Base-by-base conservation (phyloP, 37 sponge, comb jelly and placozoan genomes). In the Eunapius fragilis region DNA sequence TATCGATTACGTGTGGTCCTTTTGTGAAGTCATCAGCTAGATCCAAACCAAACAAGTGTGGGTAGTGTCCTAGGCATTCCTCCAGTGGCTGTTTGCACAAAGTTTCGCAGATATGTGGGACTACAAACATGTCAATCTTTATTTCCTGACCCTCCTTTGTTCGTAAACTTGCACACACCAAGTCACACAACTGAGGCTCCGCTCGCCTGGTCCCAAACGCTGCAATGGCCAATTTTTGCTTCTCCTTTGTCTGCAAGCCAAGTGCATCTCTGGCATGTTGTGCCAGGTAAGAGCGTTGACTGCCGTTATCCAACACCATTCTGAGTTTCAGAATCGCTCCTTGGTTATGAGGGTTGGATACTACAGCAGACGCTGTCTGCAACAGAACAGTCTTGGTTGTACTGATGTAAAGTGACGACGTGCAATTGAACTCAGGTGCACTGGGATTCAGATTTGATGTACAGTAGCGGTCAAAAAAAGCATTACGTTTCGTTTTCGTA, bases 211-310 rank as follows among this genome's bases (percentile, higher is more conserved):
- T 38, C 74, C 83, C 83, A 72, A 83, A 83, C 19, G 83, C 41
- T 71, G 83, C 83, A 31, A 83, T 83, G 32, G 83, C 72, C 74
- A 83, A 31, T 28, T 31, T 50, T 22, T 83, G 83, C 25, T 72
- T n/a, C 1, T 70, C 50, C n/a, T 22, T 35, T 28, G 73, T 82
- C 73, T 25, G 72, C 26, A 83, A 58, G 45, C 38, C 9, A 5
- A 83, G 83, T 9, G 49, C 25, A 30, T 83, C 69, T 68, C 69
- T 75, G 69, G 85, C 77, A 35, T 5, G 25, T 67, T 76, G 69
- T 23, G 85, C 74, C 76, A 84, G 33, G 85, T 76, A 84, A 68
- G 85, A 84, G 25, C 77, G 85, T 68, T 85, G 85, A 76, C 77
- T 77, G 67, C 85, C 85, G 32, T 36, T 50, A 35, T 85, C 85